Evolutionary conservation across 1,140 invertebrate genomes (phyloP).

Genomic region (Meloidogyne exigua): DNA sequence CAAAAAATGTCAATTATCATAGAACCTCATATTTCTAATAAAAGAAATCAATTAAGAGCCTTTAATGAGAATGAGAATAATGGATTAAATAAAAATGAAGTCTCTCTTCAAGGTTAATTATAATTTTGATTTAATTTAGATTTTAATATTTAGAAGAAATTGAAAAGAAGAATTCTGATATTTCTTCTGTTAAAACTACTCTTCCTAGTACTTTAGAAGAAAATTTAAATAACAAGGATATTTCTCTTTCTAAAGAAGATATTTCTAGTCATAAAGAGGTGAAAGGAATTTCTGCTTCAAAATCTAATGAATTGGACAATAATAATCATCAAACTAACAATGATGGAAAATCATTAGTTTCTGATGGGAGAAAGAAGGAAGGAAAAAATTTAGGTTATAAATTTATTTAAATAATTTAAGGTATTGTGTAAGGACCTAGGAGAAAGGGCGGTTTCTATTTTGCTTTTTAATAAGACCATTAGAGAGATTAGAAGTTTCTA

Average conservation of each 20-base stretch:
- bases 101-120: neutral
- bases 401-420: neutral
- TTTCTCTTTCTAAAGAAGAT: neutral
- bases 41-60: neutral
- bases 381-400: neutral
- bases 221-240: neutral
- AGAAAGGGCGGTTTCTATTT: neutral
- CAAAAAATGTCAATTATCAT: neutral
- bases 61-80: neutral
- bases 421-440: neutral
- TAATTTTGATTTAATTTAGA: neutral
- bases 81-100: neutral
- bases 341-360: neutral
- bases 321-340: neutral
- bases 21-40: neutral
- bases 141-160: neutral
- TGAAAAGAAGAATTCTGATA: neutral
- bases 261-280: neutral
- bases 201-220: neutral
- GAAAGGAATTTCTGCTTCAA: neutral
- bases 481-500: no score
- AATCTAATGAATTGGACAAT: neutral
- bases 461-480: neutral
- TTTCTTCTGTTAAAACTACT: neutral
- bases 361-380: neutral